Evolutionary conservation across 2,888 invertebrate genomes (phyloP).

Genomic region (Cerceris ruficornis): DNA sequence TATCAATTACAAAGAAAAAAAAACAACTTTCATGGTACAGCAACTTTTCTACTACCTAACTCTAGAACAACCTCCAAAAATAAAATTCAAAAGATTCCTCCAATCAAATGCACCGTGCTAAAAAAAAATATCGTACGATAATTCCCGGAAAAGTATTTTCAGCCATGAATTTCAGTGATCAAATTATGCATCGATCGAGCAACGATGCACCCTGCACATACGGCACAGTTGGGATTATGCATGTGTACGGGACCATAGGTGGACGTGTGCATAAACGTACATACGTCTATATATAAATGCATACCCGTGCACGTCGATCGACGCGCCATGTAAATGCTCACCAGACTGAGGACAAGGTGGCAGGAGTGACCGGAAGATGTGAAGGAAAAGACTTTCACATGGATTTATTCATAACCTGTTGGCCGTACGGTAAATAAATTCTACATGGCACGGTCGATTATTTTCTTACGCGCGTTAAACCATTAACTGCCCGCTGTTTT

Average conservation of each 20-base stretch:
- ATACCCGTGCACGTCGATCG: not conserved
- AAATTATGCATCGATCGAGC: slow-evolving; percentile 24
- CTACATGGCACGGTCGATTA: slow-evolving; percentile 25
- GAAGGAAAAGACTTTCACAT: not conserved
- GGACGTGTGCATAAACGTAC: slow-evolving; percentile 1
- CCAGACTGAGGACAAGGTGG: not conserved
- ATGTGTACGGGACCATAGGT: not conserved
- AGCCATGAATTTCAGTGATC: slow-evolving; percentile 3
- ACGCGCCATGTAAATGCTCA: slow-evolving; percentile 7
- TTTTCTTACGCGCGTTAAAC: not conserved
- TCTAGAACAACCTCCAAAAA: no score
- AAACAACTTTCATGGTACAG: no score
- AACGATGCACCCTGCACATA: slow-evolving; percentile 3
- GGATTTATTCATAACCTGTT: slow-evolving; percentile 42
- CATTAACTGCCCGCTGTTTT: no score
- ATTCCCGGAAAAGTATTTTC: not conserved
- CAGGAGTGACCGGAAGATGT: slow-evolving; percentile 30
- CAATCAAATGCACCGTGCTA: no score
- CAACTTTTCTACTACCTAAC: no score
- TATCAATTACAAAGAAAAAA: no score
- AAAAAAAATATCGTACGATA: no score
- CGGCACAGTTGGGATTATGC: no score
- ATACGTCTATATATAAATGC: not conserved
- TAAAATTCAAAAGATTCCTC: no score
- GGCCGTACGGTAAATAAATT: not conserved